Evolutionary conservation across 1,140 invertebrate species (phyloP), one percentile per base, ranked within the genome.

Genomic region (Aphelenchoides avenae): DNA sequence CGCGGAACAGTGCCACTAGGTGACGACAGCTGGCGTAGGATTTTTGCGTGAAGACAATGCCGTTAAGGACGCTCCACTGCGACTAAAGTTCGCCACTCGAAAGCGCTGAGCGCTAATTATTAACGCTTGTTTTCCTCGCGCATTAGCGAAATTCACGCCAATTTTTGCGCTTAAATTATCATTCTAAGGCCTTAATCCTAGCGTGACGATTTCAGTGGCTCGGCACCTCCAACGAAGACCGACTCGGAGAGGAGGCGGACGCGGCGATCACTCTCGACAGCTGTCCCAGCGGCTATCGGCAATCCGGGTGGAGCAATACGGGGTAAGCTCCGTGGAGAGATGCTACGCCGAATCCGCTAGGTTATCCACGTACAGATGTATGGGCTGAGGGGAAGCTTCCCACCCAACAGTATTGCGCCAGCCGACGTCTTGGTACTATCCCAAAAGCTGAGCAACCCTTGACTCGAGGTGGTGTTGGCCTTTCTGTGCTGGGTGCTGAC

Each of bases 221-320:
- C 13, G 29, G 46, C 42, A 33, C 46, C 24, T 31, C 26, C 11
- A 29, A 13, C 27, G 27, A 30, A 6, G 31, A 57, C 15, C n/a
- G 31, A 30, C 29, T 29, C 13, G 53, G 27, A 15, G 30, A 24
- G 30, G 22, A 30, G 31, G 57, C 27, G 5, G 58, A 37, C 13
- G 57, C 37, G 18, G 43, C 62, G 20, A 31, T 44, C 15, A 64
- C 58, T 18, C 36, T 61, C 22, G 58, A 61, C 18, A 61, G 58
- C 40, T 61, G 58, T 52, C 15, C 39, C 13, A 41, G 57, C 24
- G 34, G 48, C n/a, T n/a, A n/a, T n/a, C n/a, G n/a, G n/a, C n/a
- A n/a, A n/a, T n/a, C n/a, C n/a, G n/a, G n/a, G n/a, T n/a, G n/a
- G n/a, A n/a, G n/a, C n/a, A n/a, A 5, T 20, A 15, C 31, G 59